Conservation (phyloP, 2,113 vertebrate genomes). For the Prunella fulvescens region DNA sequence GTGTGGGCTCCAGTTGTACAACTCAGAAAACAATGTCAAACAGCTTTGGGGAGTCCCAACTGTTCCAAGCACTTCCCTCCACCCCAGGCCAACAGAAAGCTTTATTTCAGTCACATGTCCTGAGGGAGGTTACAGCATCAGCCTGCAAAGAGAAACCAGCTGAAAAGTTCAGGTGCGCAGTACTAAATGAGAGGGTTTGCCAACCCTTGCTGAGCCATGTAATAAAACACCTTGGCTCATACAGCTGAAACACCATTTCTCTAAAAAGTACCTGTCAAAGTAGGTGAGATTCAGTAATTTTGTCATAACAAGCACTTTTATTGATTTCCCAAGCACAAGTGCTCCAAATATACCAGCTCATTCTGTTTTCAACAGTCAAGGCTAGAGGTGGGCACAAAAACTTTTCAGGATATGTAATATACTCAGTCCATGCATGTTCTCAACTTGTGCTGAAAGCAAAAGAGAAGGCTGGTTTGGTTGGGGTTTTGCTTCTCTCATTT, state of each 20-base stretch:
- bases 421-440: not conserved
- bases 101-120: not conserved
- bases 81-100: not conserved
- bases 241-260: not conserved
- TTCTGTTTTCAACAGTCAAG: not conserved
- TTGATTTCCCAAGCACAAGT: not conserved
- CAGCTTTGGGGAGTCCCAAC: not conserved
- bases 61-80: not conserved
- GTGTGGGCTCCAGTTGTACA: not conserved
- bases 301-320: not conserved
- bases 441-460: not conserved
- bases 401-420: not conserved
- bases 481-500: not conserved
- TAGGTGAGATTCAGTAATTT: not conserved
- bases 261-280: not conserved
- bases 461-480: not conserved
- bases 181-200: not conserved
- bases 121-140: not conserved
- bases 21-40: too few species aligned
- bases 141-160: not conserved
- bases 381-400: not conserved
- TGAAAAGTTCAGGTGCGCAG: not conserved
- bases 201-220: not conserved
- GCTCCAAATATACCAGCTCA: not conserved
- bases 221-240: not conserved